A percentile compares a stretch with the other conserved stretches of the same genome.
Conservation (phyloP, 2,888 invertebrate species). For the Meteorus colon region DNA sequence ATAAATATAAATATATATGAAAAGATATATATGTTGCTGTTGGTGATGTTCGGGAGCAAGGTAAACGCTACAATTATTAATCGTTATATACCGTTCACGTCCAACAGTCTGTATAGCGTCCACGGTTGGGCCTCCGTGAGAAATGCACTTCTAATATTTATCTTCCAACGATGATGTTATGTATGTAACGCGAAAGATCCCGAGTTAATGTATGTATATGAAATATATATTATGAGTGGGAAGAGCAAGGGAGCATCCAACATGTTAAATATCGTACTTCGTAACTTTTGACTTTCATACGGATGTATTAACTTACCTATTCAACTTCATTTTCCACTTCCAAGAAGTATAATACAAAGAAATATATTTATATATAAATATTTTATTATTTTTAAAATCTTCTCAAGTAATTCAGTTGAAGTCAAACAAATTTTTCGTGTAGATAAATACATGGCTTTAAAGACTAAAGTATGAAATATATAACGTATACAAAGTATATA, state of each 20-base stretch:
- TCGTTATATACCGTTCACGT: conserved; percentile 29
- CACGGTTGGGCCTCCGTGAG: conserved; percentile 17
- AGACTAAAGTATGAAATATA: not conserved
- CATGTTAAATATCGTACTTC: conserved; percentile 6
- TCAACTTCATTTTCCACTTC: conserved; percentile 5
- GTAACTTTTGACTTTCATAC: conserved; percentile 1
- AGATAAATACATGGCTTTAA: not conserved
- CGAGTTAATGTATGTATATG: not conserved
- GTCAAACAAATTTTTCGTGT: not conserved
- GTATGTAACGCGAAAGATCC: not conserved
- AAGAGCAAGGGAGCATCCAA: not conserved
- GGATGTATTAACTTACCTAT: not conserved
- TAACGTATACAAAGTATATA: not conserved
- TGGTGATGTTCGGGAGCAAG: conserved; percentile 45
- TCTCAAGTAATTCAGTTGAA: not conserved
- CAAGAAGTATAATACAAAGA: not conserved
- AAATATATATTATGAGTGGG: conserved; percentile 4
- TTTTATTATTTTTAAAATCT: not conserved
- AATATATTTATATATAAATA: not conserved
- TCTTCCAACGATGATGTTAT: conserved; percentile 9
- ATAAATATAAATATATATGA: not conserved
- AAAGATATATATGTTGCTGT: conserved; percentile 3
- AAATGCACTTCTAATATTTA: conserved; percentile 38
- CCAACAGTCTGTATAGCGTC: conserved; percentile 17
- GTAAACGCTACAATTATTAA: conserved; percentile 49